Evolutionary conservation across 2,888 invertebrate genomes (phyloP), one percentile per base, ranked within the genome.

Genomic region (Morpho helenor): DNA sequence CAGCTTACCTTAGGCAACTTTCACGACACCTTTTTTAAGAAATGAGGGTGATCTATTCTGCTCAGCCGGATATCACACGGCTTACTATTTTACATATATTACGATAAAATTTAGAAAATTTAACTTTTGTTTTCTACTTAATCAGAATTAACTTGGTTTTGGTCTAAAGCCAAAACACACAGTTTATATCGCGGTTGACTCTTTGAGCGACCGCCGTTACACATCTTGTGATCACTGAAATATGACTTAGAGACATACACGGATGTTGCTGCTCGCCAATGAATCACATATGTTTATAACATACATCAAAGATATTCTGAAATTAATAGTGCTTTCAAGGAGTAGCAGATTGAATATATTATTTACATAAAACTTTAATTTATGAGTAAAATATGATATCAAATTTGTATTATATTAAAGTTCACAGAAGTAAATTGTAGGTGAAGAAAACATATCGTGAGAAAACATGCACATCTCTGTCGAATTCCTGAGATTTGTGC

Each of bases 291-390:
- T 51, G 52, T 50, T 50, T 50, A 45, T 23, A 8, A 46, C 49
- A 57, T 44, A 60, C 56, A 62, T 62, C 60, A 62, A 62, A 62
- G 51, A 54, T 60, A 47, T 55, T 57, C 48, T 49, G 46, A 22
- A 49, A 62, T 62, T 57, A 60, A 57, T 59, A 54, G 59, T 54
- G 51, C 48, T 54, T 54, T 62, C 50, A 54, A 51, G 49, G 57
- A 16, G 44, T 51, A 59, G 49, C 45, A 56, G 43, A 49, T 46
- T 41, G 39, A 49, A 39, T 49, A 47, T 8, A 48, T 48, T 22
- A 49, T 44, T 55, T 49, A 48, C 23, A 54, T 48, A 47, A 46
- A 46, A 9, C 40, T 54, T 40, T 7, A 43, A 9, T 43, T 8
- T 3, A n/a, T 43, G 3, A 43, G 8, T 9, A 3, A 43, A 9